A percentile compares a stretch with the other conserved stretches of the same genome.
phyloP scores from a whole-genome alignment of 92 coral and sea anemone species.

The Palythoa grandiflora region DNA sequence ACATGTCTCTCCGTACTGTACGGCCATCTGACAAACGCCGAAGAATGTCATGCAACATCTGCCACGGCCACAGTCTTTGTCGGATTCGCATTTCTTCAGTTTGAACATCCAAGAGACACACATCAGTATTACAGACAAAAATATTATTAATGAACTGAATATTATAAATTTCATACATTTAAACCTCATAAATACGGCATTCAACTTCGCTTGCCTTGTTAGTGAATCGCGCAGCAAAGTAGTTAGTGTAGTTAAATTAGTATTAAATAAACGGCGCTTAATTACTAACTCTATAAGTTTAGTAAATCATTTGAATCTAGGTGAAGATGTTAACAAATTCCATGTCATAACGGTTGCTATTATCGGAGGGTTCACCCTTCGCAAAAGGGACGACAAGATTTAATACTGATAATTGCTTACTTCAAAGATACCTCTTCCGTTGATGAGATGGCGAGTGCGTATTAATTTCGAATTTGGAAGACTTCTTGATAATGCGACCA shows the following conservation, averaged over 20 bases:
- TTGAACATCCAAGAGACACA: not conserved
- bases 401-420: not conserved
- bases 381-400: not conserved
- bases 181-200: too few species aligned
- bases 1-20: not conserved
- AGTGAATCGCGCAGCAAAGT: too few species aligned
- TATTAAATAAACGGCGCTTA: too few species aligned
- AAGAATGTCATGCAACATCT: constrained; percentile 1
- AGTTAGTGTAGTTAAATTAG: too few species aligned
- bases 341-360: not conserved
- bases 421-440: not conserved
- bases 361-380: not conserved
- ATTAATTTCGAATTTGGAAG: not conserved
- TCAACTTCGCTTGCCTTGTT: too few species aligned
- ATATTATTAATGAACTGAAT: too few species aligned
- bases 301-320: not conserved
- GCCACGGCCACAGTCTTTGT: not conserved
- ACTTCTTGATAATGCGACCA: not conserved
- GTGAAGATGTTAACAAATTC: not conserved
- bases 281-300: too few species aligned
- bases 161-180: too few species aligned
- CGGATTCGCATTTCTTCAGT: not conserved
- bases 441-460: not conserved
- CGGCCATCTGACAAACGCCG: not conserved
- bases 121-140: too few species aligned